Conservation (phyloP, 2,797 vertebrate species). For the Erpetoichthys calabaricus region DNA sequence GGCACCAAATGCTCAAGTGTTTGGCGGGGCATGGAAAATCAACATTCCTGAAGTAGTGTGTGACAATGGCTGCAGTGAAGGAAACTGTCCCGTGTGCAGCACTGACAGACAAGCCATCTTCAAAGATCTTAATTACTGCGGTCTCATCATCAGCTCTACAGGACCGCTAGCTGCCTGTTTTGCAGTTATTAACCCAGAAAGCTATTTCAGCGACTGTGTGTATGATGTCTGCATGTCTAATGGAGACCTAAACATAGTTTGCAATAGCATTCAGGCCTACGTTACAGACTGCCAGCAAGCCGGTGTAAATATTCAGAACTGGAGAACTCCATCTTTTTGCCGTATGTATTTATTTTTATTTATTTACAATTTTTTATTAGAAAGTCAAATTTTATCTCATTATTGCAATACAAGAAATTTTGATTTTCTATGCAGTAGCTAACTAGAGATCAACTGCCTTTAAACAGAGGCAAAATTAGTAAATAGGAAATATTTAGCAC, state of each 20-base stretch:
- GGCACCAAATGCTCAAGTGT: conserved; percentile 31
- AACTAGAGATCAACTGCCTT: too few relatives aligned
- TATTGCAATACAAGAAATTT: too few relatives aligned
- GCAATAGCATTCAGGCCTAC: conserved; percentile 40
- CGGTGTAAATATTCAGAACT: conserved; percentile 33
- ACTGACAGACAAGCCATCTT: conserved; percentile 26
- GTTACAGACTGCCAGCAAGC: conserved; percentile 35
- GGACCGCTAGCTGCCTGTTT: conserved; percentile 43
- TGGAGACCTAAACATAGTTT: conserved; percentile 36
- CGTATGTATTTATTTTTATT: conserved; percentile 46
- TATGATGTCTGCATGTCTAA: conserved; percentile 37
- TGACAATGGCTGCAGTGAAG: conserved; percentile 31
- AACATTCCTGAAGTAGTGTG: conserved; percentile 28
- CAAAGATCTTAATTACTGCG: conserved; percentile 32
- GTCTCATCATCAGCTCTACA: conserved; percentile 28
- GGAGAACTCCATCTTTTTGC: conserved; percentile 48
- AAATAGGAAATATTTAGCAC: too few relatives aligned
- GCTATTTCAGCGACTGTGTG: conserved; percentile 46
- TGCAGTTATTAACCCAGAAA: conserved; percentile 28
- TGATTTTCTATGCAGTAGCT: too few relatives aligned
- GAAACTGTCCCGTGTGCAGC: conserved; percentile 32
- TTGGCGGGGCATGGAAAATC: conserved; percentile 40
- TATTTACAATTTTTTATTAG: too few relatives aligned
- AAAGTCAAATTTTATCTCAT: too few relatives aligned
- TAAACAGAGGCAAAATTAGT: too few relatives aligned